A percentile compares a stretch with the other conserved stretches of the same genome.
Evolutionary conservation across 2,113 vertebrate species (phyloP).

Genomic region (Picathartes gymnocephalus): DNA sequence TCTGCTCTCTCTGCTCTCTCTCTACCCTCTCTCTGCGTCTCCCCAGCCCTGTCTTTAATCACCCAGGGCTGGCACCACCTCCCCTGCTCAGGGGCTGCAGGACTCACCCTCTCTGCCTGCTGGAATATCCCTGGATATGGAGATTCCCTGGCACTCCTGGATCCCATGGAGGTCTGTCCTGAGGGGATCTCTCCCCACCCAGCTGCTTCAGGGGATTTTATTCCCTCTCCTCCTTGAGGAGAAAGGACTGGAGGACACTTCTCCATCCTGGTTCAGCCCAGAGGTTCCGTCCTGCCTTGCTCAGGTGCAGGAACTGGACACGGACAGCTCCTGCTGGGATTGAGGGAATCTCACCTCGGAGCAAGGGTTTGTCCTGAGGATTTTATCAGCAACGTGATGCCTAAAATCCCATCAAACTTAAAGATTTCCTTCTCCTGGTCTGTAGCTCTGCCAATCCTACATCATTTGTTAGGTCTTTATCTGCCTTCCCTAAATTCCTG

Average conservation of each 20-base stretch:
- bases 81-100: neutral
- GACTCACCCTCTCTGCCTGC: neutral
- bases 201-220: neutral
- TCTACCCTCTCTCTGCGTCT: neutral
- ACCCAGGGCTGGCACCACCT: neutral
- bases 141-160: neutral
- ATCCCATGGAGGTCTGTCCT: neutral
- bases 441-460: neutral
- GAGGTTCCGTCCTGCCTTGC: neutral
- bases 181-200: rapidly evolving
- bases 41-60: neutral
- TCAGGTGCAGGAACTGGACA: neutral
- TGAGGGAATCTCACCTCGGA: neutral
- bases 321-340: neutral
- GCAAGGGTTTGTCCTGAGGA: neutral
- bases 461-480: neutral
- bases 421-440: neutral
- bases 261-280: neutral
- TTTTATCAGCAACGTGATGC: neutral
- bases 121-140: neutral
- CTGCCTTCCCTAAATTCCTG: neutral
- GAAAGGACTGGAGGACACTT: neutral
- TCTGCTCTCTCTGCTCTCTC: too few relatives aligned
- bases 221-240: neutral
- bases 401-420: neutral